Conservation (phyloP, 2,888 invertebrate species). For the Helicoverpa assulta region DNA sequence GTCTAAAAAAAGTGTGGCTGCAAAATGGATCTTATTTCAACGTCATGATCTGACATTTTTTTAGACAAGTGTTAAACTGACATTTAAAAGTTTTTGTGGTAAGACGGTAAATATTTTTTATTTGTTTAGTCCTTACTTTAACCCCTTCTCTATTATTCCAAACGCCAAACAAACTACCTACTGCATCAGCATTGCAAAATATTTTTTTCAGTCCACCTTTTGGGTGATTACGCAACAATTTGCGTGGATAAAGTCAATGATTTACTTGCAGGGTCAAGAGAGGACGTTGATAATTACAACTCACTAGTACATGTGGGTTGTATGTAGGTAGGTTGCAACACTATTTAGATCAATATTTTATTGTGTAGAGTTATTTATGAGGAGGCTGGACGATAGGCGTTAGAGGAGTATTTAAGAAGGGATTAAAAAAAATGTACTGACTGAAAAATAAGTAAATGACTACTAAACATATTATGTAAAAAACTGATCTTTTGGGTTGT, state of each 20-base stretch:
- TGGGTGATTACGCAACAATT: constrained; percentile 6
- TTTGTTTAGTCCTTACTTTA: no score
- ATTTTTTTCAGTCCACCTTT: background rate
- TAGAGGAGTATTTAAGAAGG: background rate
- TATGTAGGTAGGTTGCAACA: constrained; percentile 33
- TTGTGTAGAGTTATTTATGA: constrained; percentile 29
- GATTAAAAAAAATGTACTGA: background rate
- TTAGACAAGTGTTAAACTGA: no score
- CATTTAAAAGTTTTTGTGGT: no score
- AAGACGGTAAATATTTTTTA: no score
- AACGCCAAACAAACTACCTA: background rate
- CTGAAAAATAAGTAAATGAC: no score
- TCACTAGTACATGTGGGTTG: constrained; percentile 34
- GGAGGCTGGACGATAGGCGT: background rate
- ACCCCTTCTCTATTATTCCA: no score
- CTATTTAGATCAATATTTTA: constrained; percentile 38
- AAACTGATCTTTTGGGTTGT: no score
- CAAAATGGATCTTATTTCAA: no score
- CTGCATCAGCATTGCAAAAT: no score
- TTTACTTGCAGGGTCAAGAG: constrained; percentile 42
- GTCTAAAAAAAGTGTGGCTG: no score
- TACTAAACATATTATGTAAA: no score
- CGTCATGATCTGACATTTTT: no score
- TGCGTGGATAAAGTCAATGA: constrained; percentile 35
- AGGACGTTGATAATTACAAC: constrained; percentile 49